Evolutionary conservation across 2,888 invertebrate species (phyloP), one percentile per base, ranked within the genome.

Genomic region (Mactromeris polynyma): DNA sequence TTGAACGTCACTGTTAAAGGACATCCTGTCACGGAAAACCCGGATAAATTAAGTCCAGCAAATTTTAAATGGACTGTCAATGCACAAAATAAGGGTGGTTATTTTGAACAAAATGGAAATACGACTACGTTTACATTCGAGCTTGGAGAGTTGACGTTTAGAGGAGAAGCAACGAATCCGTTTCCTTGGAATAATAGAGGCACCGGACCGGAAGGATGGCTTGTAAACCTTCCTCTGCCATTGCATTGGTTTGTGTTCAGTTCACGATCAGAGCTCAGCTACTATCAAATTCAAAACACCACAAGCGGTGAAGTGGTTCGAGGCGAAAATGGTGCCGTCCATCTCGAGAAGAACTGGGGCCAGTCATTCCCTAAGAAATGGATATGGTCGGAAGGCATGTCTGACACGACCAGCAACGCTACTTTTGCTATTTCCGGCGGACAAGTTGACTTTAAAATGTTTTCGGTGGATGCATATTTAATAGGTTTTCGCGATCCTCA

Each of bases 301-400:
- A 88, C 83, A 9, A 91, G 81, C 4, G 92, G 93, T 4, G 80
- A 89, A 33, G 81, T 79, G 0, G 46, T 81, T 1, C 26, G 36
- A 11, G 93, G 90, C 2, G 77, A 77, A 0, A 84, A 88, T 64
- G 94, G 93, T 14, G 86, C 89, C 11, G 94, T 93, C 9, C 95
- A 95, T 85, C 87, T 95, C 89, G 95, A 95, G 91, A 95, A 95
- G 87, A 95, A 95, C 90, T 95, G 95, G 95, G 95, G 95, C 0
- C 83, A 92, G n/a, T 94, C 95, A 2, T 95, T 95, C 86, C 95
- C 95, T 0, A 81, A 90, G n/a, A 92, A 92, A 9, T 95, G 95
- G 95, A 91, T 95, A 7, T 95, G 95, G 95, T 87, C 93, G 2
- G 92, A 95, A 81, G 95, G 94, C 9, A 84, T 93, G 11, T 87